Evolutionary conservation across 2,797 vertebrate genomes (phyloP).

Genomic region (Pogonophryne albipinna): DNA sequence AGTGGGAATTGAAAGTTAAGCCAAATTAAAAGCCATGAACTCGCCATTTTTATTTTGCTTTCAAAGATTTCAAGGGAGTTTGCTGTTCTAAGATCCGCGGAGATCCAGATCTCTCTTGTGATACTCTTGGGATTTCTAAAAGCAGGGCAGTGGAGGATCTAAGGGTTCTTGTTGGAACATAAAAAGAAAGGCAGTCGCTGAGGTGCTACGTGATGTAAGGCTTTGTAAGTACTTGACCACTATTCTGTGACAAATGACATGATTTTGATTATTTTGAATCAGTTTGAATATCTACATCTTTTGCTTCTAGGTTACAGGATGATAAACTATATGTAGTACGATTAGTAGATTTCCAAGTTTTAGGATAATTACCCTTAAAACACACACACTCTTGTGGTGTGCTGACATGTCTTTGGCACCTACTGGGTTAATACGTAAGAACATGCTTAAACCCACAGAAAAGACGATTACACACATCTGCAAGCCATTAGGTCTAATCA

Average conservation of each 20-base stretch:
- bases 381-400: constrained; percentile 5
- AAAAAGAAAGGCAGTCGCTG: too few relatives aligned
- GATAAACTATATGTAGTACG: background rate
- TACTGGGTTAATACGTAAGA: constrained; percentile 61
- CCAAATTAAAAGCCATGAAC: too few relatives aligned
- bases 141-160: too few relatives aligned
- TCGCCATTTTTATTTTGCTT: too few relatives aligned
- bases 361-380: background rate
- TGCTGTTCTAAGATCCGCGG: too few relatives aligned
- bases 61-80: too few relatives aligned
- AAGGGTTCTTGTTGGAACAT: too few relatives aligned
- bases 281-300: background rate
- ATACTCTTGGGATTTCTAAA: too few relatives aligned
- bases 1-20: too few relatives aligned
- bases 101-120: too few relatives aligned
- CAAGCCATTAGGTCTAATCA: constrained; percentile 79
- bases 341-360: background rate
- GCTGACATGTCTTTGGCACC: constrained; percentile 51
- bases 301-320: background rate
- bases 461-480: constrained; percentile 76
- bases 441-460: constrained; percentile 70
- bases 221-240: background rate
- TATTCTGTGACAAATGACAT: background rate
- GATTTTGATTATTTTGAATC: background rate
- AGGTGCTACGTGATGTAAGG: too few relatives aligned